Evolutionary conservation across 2,113 vertebrate genomes (phyloP).

Genomic region (Oreochromis aureus): DNA sequence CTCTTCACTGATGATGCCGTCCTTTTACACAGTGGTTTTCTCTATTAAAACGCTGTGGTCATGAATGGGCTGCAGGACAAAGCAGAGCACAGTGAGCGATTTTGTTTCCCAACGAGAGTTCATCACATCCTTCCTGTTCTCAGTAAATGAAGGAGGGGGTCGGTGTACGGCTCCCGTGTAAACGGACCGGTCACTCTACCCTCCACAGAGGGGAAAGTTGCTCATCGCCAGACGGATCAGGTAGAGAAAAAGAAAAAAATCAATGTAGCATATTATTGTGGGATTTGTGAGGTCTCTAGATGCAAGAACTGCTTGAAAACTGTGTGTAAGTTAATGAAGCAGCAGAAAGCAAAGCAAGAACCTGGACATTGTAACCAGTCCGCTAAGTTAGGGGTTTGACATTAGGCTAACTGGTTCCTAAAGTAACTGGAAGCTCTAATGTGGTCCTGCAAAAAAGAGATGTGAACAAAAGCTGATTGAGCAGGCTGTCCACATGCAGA

Average conservation of each 20-base stretch:
- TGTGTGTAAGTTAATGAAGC: not conserved
- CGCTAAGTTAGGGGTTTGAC: not conserved
- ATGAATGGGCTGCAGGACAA: not conserved
- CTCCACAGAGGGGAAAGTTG: not conserved
- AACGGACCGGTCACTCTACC: not conserved
- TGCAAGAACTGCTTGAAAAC: not conserved
- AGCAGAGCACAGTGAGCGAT: not conserved
- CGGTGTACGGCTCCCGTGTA: not conserved
- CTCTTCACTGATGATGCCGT: not conserved
- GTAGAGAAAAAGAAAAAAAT: not conserved
- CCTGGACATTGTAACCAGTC: not conserved
- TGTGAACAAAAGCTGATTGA: not conserved
- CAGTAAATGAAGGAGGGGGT: not conserved
- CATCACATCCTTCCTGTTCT: not conserved
- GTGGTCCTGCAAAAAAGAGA: fast-evolving
- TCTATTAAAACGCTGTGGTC: not conserved
- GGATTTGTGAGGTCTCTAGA: not conserved
- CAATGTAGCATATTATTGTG: not conserved
- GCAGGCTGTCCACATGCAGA: fast-evolving
- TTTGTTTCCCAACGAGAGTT: not conserved
- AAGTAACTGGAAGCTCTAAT: fast-evolving
- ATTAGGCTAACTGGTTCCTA: not conserved
- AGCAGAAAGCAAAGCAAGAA: not conserved
- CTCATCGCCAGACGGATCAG: not conserved
- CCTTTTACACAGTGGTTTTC: not conserved